Base-by-base conservation (phyloP, 2,113 vertebrate species). In the Malurus melanocephalus region DNA sequence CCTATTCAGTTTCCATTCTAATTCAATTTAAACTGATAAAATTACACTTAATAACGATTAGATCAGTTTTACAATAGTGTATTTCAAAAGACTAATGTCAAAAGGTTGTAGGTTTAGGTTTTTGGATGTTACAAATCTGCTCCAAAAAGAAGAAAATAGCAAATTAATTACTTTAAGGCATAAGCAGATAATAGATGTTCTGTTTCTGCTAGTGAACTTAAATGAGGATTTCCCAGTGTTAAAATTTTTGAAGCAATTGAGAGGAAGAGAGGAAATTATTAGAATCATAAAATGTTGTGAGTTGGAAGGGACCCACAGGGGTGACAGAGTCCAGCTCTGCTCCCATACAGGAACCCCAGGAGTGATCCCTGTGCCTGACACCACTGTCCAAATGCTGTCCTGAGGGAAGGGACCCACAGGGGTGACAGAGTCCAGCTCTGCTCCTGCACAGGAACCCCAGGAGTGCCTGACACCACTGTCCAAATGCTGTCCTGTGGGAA, bases 181-280 rank as follows among this genome's bases (percentile, higher is more conserved):
- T 59, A 61, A 71, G 23, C 21, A 71, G 30, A 40, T 40, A 59
- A 73, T 21, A 28, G 7, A 43, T 60, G 18, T 66, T 88, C 33
- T 45, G 11, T 65, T 85, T 89, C 43, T 68, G 27, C 32, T 53
- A 35, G 19, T 60, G 61, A 76, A 49, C 27, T 35, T 73, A 61
- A 76, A 49, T 53, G 22, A 71, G 23, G 62, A 28, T 69, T 62
- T 83, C 26, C 26, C 28, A 45, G 1, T 43, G 43, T 57, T 80
- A 45, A 48, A 93, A 62, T 19, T 84, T 93, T 86, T 83, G 11
- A n/a, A 85, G 33, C 30, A 72, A 8, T 27, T 51, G 55, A 40
- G 48, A 55, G 10, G 35, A 72, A 77, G 46, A 69, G 33, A n/a
- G 24, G 20, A 19, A 65, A 43, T 83, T 52, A 8, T 13, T 80